Conservation (phyloP, 2,113 vertebrate species). For the Trematomus loennbergii region DNA sequence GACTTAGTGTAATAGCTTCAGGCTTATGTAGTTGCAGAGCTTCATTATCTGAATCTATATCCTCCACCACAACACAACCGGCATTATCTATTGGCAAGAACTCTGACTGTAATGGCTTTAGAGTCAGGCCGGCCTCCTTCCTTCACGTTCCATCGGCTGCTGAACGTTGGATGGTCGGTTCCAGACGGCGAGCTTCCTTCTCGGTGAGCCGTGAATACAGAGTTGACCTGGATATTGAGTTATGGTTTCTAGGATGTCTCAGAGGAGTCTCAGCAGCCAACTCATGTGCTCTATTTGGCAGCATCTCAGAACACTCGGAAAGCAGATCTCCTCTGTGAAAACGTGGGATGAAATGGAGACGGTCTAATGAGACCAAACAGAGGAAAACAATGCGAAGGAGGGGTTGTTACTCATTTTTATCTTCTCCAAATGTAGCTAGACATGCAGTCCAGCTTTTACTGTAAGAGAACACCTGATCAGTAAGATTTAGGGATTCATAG, state of each 20-base stretch:
- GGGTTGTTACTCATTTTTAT: conserved; percentile 1
- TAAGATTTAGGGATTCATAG: background rate
- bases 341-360: conserved; percentile 33
- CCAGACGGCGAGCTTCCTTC: conserved; percentile 33
- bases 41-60: conserved; percentile 49
- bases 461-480: background rate
- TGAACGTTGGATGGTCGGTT: conserved; percentile 13
- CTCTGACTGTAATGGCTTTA: conserved; percentile 45
- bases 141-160: conserved; percentile 17
- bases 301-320: conserved; percentile 55
- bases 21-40: conserved; percentile 26
- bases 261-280: conserved; percentile 53
- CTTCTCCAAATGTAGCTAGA: conserved; percentile 14
- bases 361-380: conserved; percentile 48
- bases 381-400: conserved; percentile 4
- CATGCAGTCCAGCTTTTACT: background rate
- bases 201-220: conserved; percentile 30
- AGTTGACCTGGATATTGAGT: conserved; percentile 70
- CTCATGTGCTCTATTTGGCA: conserved; percentile 67
- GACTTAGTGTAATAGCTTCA: conserved; percentile 59
- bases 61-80: conserved; percentile 29
- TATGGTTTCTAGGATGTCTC: conserved; percentile 63
- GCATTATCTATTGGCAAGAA: conserved; percentile 38
- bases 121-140: conserved; percentile 8
- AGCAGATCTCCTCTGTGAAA: conserved; percentile 55